Base-by-base conservation (phyloP, 2,888 invertebrate species). In the Apamea anceps region DNA sequence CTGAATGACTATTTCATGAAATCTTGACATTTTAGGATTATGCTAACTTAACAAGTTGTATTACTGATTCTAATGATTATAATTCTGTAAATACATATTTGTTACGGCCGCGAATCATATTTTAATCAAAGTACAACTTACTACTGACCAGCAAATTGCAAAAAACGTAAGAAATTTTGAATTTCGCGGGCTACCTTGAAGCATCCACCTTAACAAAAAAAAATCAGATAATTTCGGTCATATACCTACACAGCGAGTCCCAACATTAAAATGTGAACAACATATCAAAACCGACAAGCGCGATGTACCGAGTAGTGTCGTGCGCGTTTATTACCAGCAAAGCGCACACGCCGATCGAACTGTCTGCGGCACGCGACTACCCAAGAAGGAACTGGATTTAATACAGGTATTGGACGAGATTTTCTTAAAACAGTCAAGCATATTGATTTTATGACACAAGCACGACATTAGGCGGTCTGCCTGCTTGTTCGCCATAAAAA, bases 281-380 rank as follows among this genome's bases (percentile, higher is more conserved):
- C 32, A 60, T 73, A 87, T 83, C 57, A 63, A 73, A 83, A 32
- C 66, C 37, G 88, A 86, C 89, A 79, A 77, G 84, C 68, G 80
- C 77, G 70, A 25, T 70, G 73, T 75, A 74, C 75, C 68, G 85
- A 68, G 80, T 60, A 63, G 80, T 72, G 78, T 72, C 68, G 72
- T 32, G 72, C 71, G 78, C 70, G 72, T 83, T 87, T 87, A 85
- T 89, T 91, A 88, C 72, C 12, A 51, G 63, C 90, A 81, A 92
- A 91, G 85, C 82, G 87, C 82, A 87, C 88, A 91, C 93, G 91
- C 88, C 82, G 67, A 71, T 91, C 85, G 85, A 89, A 68, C 85
- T 72, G 91, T 90, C 90, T 67, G 77, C 74, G 82, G 75, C 92
- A 92, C 90, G 88, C 90, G 87, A 75, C 86, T 77, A 54, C 75